These are phyloP conservation scores for Parauchenoglanis punctatus DNA, from an alignment of 2,797 vertebrate genomes.

Conservation along the genomic window DNA sequence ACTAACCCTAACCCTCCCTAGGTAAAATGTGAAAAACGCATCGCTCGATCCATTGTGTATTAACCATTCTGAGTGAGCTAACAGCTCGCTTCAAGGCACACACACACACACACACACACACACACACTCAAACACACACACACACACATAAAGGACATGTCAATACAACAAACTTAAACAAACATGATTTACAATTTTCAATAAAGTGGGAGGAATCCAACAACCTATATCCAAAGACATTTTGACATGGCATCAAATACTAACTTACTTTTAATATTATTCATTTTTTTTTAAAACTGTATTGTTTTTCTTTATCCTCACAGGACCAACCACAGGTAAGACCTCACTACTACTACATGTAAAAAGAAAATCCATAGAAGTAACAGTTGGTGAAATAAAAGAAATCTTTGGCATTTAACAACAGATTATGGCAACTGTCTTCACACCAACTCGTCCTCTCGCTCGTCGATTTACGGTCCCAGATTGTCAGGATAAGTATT, in stretches of 20 bases:
- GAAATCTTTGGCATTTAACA: constrained; percentile 85
- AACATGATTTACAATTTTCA: background rate
- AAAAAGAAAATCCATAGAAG: background rate
- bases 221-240: constrained; percentile 13
- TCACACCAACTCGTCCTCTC: constrained; percentile 59
- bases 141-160: background rate
- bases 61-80: too few relatives aligned
- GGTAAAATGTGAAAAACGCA: background rate
- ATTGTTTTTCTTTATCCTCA: constrained; percentile 15
- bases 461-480: constrained; percentile 37
- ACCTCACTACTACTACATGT: constrained; percentile 28
- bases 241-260: constrained; percentile 44
- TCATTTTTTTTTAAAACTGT: background rate
- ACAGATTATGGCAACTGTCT: constrained; percentile 82
- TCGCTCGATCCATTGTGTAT: background rate
- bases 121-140: background rate
- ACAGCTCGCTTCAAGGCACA: too few relatives aligned
- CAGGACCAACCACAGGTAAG: constrained; percentile 37
- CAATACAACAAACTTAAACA: background rate
- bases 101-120: background rate
- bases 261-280: background rate
- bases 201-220: constrained; percentile 13
- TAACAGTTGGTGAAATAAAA: constrained; percentile 60
- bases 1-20: too few relatives aligned
- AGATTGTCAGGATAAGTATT: constrained; percentile 82